Conservation (phyloP, 2,113 vertebrate species). For the Boulengeromyrus knoepffleri region DNA sequence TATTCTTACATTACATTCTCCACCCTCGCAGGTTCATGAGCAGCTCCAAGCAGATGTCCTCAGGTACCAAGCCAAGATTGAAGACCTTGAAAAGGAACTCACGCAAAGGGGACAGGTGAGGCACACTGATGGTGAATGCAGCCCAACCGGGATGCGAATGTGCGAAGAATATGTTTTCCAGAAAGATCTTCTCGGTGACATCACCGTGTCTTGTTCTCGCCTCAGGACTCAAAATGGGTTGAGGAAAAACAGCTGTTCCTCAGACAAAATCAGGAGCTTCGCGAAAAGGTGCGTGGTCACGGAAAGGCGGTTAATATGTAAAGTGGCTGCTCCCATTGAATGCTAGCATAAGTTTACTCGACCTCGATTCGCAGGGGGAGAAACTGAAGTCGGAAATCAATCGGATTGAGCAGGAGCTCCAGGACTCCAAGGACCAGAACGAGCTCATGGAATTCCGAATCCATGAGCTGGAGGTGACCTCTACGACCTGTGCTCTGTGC, state of each 20-base stretch:
- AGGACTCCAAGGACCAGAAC: slow-evolving; percentile 95
- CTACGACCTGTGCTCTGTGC: background rate
- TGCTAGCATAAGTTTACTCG: too few species aligned
- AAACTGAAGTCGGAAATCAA: slow-evolving; percentile 75
- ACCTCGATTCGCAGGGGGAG: slow-evolving; percentile 67
- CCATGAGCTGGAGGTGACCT: slow-evolving; percentile 83
- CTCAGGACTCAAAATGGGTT: slow-evolving; percentile 95
- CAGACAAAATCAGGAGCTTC: slow-evolving; percentile 89
- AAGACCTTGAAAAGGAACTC: slow-evolving; percentile 89
- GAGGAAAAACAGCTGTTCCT: slow-evolving; percentile 97
- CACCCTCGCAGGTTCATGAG: slow-evolving; percentile 75
- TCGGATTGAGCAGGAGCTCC: slow-evolving; percentile 83
- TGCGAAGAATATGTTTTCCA: background rate
- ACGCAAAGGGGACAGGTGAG: slow-evolving; percentile 85
- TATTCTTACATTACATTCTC: background rate
- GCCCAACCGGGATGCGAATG: background rate
- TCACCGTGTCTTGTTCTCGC: background rate
- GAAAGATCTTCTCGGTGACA: background rate
- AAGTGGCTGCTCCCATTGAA: background rate
- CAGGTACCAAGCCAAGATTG: slow-evolving; percentile 94
- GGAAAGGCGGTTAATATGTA: background rate
- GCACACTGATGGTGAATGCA: background rate
- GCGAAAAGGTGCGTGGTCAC: slow-evolving; percentile 75
- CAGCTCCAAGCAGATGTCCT: slow-evolving; percentile 87
- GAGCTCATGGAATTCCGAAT: slow-evolving; percentile 96